Base-by-base conservation (phyloP, 2,888 invertebrate genomes). In the Lysandra coridon region DNA sequence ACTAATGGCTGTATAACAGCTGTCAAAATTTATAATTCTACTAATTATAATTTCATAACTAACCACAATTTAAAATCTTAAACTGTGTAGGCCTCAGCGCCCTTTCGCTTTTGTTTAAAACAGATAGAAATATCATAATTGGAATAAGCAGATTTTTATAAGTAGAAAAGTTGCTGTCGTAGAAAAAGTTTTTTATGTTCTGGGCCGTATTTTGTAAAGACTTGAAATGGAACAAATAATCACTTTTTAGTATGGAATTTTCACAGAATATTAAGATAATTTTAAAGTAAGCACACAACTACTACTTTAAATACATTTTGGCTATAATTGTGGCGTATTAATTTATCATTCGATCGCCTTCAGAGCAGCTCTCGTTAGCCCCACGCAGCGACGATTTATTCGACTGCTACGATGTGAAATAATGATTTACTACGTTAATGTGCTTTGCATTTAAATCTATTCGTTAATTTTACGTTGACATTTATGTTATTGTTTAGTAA, bases 361-460 rank as follows among this genome's bases (percentile, higher is more conserved):
- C 44, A 23, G 44, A 14, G 5, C 76, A 76, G 53, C 14, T 76
- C 53, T 76, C 76, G 53, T 76, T 57, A 57, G 76, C 53, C 53
- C 76, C 76, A 76, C 76, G 76, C 76, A 30, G 53, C 30, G 30
- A 76, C 7, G 76, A 76, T 76, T 30, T 57, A 76, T 76, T 49
- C 17, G 76, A 57, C 76, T 53, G 57, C 33, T 33, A 30, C 23
- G 76, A 76, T 53, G 44, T 40, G 74, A 74, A 74, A 44, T 74
- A 74, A 23, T 53, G 76, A 76, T 76, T 76, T 76, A 76, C 30
- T 14, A 17, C 33, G 53, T 57, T 76, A 30, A 53, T 76, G 76
- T 30, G 14, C 33, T 75, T 76, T 23, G 76, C 76, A 57, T 76
- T 53, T 57, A 57, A 76, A 76, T 57, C 33, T 53, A 33, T 76